Evolutionary conservation across 1,140 invertebrate species (phyloP).

Genomic region (Neoseiulus cucumeris): DNA sequence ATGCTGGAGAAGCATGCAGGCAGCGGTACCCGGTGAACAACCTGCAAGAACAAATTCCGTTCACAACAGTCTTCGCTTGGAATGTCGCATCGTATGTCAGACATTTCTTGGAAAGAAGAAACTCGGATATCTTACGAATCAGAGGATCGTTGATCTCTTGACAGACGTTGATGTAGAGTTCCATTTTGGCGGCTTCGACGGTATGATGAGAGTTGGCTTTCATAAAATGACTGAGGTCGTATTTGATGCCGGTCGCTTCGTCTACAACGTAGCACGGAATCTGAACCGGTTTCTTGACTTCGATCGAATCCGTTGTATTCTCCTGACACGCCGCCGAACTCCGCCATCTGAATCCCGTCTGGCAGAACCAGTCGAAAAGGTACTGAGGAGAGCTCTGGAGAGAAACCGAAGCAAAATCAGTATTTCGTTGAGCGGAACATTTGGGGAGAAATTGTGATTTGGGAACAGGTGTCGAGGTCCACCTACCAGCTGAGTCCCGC

Average conservation of each 20-base stretch:
- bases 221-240: neutral
- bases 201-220: neutral
- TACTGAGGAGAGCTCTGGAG: neutral
- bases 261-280: neutral
- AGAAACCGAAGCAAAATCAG: too few species aligned
- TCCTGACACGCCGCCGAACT: neutral
- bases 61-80: too few species aligned
- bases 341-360: neutral
- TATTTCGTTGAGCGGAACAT: too few species aligned
- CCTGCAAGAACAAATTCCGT: too few species aligned
- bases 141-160: neutral
- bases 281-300: neutral
- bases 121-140: neutral
- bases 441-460: too few species aligned
- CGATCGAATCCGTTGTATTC: neutral
- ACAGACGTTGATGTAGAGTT: slow-evolving; percentile 3
- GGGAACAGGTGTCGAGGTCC: neutral
- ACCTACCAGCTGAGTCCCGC: neutral
- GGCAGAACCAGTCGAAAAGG: neutral
- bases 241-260: neutral
- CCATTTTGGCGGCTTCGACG: neutral
- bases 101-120: too few species aligned
- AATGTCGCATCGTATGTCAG: too few species aligned
- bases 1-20: neutral
- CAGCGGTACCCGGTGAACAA: neutral